Conservation (phyloP, 2,797 vertebrate genomes). For the Acanthurus lineatus region DNA sequence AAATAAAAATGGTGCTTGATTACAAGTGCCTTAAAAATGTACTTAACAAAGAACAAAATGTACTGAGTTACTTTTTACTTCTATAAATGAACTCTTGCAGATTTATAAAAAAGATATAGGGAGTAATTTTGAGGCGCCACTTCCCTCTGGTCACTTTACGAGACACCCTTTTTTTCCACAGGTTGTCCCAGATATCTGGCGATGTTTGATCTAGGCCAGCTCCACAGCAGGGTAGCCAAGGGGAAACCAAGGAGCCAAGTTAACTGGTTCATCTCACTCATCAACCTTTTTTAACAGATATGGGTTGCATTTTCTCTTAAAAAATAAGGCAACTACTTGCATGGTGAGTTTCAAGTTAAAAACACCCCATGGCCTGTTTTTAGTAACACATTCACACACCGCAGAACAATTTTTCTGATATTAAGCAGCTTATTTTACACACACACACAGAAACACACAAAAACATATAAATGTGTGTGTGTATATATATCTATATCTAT, state of each 20-base stretch:
- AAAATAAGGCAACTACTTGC: conserved; percentile 34
- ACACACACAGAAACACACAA: too few species aligned
- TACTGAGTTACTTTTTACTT: neutral
- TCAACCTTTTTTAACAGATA: conserved; percentile 72
- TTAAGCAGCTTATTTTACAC: conserved; percentile 59
- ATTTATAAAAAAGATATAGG: conserved; percentile 8
- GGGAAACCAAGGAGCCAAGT: conserved; percentile 78
- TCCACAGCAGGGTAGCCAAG: conserved; percentile 72
- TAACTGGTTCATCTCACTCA: conserved; percentile 83
- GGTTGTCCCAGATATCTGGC: conserved; percentile 79
- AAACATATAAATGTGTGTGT: conserved; percentile 18
- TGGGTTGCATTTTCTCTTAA: conserved; percentile 44
- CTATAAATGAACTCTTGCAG: neutral
- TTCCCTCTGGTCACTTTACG: conserved; percentile 57
- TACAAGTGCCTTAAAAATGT: neutral
- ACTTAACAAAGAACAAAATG: neutral
- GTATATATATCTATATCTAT: conserved; percentile 12
- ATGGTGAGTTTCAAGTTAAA: conserved; percentile 36
- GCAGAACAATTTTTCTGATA: conserved; percentile 57
- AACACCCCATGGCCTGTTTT: conserved; percentile 67
- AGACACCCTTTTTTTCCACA: conserved; percentile 32
- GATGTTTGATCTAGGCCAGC: conserved; percentile 79
- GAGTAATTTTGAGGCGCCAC: conserved; percentile 3
- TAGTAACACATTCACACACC: conserved; percentile 25
- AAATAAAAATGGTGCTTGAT: neutral